Base-by-base conservation (phyloP, 2,113 vertebrate genomes). In the Bambusicola thoracicus region DNA sequence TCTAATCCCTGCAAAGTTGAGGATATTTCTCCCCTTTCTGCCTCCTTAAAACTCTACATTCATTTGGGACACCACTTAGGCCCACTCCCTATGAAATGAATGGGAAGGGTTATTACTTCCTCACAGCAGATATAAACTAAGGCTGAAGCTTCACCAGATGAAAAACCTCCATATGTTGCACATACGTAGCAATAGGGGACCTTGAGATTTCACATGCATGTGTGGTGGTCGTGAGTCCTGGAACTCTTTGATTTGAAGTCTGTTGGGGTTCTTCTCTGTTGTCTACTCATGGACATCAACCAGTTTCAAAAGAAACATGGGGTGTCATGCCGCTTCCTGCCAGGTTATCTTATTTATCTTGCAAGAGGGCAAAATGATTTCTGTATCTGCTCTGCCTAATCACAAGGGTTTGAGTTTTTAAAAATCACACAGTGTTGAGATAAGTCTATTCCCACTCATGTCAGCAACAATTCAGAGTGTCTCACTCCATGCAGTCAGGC, bases 181-280 rank as follows among this genome's bases (percentile, higher is more conserved):
- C 25, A 6, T 9, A 1, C 36, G 8, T 13, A 27, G 29, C 1
- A 69, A 10, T 53, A 86, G 27, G 81, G 17, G 29, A n/a, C 1
- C 2, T 3, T 1, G 1, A 68, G 30, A 13, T 10, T 68, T 76
- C 44, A 61, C 24, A 73, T 32, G 17, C 4, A 0, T 3, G 1
- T 30, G 2, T 25, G 7, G 11, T 68, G 43, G 3, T 65, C 15
- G 5, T 5, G 3, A 24, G 4, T 74, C 32, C 61, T 67, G 69
- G 32, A 13, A 21, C 13, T 49, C 12, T 38, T 91, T 49, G 34
- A 44, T 59, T 1, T 76, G 19, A 67, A 74, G 32, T 38, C 41
- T 19, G 3, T 3, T 43, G 10, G 4, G 12, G 25, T 13, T 84
- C 27, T 7, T 66, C 3, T 51, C 29, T 69, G 30, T 22, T 65